These are phyloP conservation scores for Lamproptera curius DNA, from an alignment of 2,888 invertebrate species.

Conservation along the genomic window DNA sequence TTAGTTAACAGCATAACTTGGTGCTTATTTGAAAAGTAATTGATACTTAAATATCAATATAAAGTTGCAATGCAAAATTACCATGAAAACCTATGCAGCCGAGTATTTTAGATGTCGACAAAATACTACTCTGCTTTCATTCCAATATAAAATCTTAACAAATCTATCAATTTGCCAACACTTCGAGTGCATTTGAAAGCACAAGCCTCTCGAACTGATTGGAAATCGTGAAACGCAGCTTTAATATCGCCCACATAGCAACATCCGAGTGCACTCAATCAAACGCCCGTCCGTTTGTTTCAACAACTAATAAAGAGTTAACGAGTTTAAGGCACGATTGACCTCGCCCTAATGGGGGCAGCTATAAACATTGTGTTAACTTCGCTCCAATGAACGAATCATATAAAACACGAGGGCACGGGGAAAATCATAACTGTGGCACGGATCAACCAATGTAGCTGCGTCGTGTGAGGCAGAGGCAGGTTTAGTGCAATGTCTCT, in stretches of 20 bases:
- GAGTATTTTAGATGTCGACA: too few relatives aligned
- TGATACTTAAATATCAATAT: too few relatives aligned
- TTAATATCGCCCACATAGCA: conserved; percentile 7
- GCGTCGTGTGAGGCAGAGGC: background rate
- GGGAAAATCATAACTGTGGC: conserved; percentile 40
- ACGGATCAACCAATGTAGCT: conserved; percentile 30
- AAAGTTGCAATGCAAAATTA: too few relatives aligned
- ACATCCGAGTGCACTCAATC: conserved; percentile 1
- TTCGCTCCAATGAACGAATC: conserved; percentile 52
- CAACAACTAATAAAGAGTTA: conserved; percentile 18
- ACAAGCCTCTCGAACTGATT: too few relatives aligned
- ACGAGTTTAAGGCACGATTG: conserved; percentile 20
- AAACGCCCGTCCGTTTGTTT: conserved; percentile 3
- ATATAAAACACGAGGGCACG: conserved; percentile 43
- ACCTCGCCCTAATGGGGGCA: conserved; percentile 26
- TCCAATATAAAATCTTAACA: too few relatives aligned
- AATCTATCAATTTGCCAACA: too few relatives aligned
- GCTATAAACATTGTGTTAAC: conserved; percentile 44
- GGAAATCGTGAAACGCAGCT: background rate
- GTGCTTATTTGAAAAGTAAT: too few relatives aligned
- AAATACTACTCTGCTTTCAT: too few relatives aligned
- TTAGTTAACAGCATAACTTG: too few relatives aligned
- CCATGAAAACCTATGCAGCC: too few relatives aligned
- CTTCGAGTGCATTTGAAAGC: too few relatives aligned
- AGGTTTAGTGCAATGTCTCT: background rate